phyloP scores from a whole-genome alignment of 2,113 vertebrate species.

The Rhizomys pruinosus region DNA sequence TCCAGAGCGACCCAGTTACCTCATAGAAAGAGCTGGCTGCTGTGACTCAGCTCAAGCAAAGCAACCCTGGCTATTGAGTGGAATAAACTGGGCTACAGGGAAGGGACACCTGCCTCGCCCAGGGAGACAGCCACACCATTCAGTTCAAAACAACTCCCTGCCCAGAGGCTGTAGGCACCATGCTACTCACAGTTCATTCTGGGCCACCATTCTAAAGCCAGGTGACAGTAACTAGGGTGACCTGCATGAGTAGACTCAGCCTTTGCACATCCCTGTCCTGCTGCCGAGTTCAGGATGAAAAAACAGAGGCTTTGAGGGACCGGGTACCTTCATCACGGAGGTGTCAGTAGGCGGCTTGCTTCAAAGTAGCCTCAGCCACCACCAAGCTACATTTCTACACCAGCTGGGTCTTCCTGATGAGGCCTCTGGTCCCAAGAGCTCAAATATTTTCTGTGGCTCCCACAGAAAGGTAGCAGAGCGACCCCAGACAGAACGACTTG shows the following conservation, averaged over 20 bases:
- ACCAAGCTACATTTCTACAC: background rate
- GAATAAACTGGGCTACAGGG: background rate
- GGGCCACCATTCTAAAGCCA: background rate
- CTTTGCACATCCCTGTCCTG: background rate
- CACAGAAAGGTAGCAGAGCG: background rate
- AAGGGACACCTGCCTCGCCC: background rate
- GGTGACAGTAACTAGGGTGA: background rate
- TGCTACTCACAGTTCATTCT: background rate
- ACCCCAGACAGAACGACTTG: fast-evolving
- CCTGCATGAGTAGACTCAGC: fast-evolving
- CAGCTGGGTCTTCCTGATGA: fast-evolving
- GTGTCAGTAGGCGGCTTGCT: background rate
- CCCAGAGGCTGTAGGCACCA: fast-evolving
- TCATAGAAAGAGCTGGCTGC: background rate
- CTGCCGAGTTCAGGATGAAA: background rate
- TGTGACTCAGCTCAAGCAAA: background rate
- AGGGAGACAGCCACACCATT: fast-evolving
- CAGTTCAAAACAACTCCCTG: background rate
- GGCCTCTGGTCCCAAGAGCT: background rate
- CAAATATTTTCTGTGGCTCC: too few species aligned
- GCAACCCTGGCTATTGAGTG: background rate
- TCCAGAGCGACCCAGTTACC: background rate
- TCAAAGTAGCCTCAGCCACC: background rate
- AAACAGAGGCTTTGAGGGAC: background rate
- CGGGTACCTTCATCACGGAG: background rate